A percentile compares a stretch with the other conserved stretches of the same genome.
These are phyloP conservation scores for Rhamphomyia laevipes DNA, from an alignment of 2,888 invertebrate species.

Conservation along the genomic window DNA sequence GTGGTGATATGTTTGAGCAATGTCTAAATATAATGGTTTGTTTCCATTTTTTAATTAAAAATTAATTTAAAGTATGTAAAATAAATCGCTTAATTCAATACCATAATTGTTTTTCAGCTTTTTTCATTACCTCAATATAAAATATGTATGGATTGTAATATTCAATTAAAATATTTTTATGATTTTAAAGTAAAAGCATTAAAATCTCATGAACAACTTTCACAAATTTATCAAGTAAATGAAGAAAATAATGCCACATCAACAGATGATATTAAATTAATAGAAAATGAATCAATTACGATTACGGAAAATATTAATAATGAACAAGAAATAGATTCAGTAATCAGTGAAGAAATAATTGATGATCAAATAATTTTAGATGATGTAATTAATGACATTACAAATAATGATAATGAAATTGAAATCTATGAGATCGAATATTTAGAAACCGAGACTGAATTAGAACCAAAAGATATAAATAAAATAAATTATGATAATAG, in stretches of 20 bases:
- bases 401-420: too few species aligned
- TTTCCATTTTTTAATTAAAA: too few species aligned
- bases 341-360: neutral
- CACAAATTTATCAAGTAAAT: neutral
- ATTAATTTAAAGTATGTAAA: too few species aligned
- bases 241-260: too few species aligned
- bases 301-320: constrained; percentile 1
- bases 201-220: constrained; percentile 1
- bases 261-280: too few species aligned
- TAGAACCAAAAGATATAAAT: too few species aligned
- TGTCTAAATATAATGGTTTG: constrained; percentile 1
- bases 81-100: too few species aligned
- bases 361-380: neutral
- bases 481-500: too few species aligned
- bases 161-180: constrained; percentile 6
- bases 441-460: too few species aligned
- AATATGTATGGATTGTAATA: constrained; percentile 7
- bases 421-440: too few species aligned
- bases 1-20: constrained; percentile 6
- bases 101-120: too few species aligned
- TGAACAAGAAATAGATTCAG: neutral
- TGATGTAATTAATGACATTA: too few species aligned
- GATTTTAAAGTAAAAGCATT: constrained; percentile 4
- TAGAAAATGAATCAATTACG: neutral
- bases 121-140: neutral